These are phyloP conservation scores for Erpornis zantholeuca DNA, from an alignment of 2,113 vertebrate species.

Conservation along the genomic window DNA sequence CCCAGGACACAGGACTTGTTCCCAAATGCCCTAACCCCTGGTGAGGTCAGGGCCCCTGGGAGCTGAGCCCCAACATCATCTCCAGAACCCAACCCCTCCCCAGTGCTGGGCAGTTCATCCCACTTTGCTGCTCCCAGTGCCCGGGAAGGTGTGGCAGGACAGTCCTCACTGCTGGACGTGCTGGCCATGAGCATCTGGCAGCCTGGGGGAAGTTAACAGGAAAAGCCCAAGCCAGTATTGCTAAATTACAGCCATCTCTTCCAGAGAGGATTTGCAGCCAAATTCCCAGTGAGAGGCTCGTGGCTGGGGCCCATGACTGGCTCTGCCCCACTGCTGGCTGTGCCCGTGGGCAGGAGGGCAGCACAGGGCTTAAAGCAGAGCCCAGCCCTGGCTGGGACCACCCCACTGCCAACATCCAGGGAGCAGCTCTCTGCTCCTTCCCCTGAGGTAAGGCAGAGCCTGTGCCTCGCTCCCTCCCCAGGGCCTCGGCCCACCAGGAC, in stretches of 20 bases:
- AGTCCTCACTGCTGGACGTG: neutral
- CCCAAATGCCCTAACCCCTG: neutral
- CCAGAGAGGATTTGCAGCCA: neutral
- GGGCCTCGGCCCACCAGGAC: neutral
- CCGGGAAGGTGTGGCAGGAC: neutral
- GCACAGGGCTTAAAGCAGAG: accelerated
- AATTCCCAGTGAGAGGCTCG: neutral
- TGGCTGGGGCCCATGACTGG: neutral
- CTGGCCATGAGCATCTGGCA: neutral
- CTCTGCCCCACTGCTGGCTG: neutral
- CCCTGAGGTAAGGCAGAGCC: neutral
- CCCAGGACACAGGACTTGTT: neutral
- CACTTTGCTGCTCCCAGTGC: neutral
- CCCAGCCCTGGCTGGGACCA: neutral
- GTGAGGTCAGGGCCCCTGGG: neutral
- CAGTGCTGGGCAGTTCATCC: neutral
- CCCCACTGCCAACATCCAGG: neutral
- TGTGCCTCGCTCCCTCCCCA: accelerated
- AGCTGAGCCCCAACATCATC: neutral
- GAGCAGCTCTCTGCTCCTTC: neutral
- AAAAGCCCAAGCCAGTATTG: neutral
- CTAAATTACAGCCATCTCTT: neutral
- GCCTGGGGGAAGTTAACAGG: neutral
- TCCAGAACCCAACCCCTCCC: neutral
- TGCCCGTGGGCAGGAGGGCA: neutral